Evolutionary conservation across 1,140 invertebrate species (phyloP), one percentile per base, ranked within the genome.

Genomic region (Myzus persicae): DNA sequence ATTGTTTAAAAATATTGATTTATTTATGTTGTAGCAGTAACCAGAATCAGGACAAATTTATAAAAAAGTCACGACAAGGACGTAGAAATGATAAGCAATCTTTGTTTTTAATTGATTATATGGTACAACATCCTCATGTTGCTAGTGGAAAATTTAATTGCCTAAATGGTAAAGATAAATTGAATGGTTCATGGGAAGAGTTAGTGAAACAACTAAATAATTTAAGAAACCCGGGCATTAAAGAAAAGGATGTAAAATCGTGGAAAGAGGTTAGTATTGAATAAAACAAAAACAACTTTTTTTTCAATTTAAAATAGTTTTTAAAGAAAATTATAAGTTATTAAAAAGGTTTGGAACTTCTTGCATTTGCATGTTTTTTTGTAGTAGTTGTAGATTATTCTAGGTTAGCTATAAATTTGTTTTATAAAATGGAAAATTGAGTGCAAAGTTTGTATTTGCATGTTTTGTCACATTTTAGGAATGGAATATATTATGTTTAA

Each of bases 211-310:
- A 76, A 76, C n/a, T 76, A 3, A 76, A 76, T 20, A 36, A 76
- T 76, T 36, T 76, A 18, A 76, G n/a, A 36, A 76, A 76, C 5
- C 67, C 67, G 11, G 67, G 67, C 5, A 20, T 76, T 18, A 76
- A 76, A 76, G n/a, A 76, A 36, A 76, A 76, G 5, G 67, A 76
- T 36, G 1, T 76, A 36, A 85, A 85, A 85, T 85, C 84, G 6
- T 85, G 40, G 84, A 85, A 85, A 85, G 84, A 85, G 40, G 84
- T 85, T 85, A 85, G 84, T 85, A 85, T 85, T 85, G 11, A 85
- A 85, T 44, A 38, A 85, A 42, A 59, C 54, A 59, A 59, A 59
- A 7, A 54, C 7, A 54, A 54, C 7, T 24, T 0, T 54, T 24
- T 54, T 3, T 9, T 54, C 51, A 51, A 51, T 54, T 54, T 54